Base-by-base conservation (phyloP, 2,888 invertebrate species). In the Mechanitis messenoides region DNA sequence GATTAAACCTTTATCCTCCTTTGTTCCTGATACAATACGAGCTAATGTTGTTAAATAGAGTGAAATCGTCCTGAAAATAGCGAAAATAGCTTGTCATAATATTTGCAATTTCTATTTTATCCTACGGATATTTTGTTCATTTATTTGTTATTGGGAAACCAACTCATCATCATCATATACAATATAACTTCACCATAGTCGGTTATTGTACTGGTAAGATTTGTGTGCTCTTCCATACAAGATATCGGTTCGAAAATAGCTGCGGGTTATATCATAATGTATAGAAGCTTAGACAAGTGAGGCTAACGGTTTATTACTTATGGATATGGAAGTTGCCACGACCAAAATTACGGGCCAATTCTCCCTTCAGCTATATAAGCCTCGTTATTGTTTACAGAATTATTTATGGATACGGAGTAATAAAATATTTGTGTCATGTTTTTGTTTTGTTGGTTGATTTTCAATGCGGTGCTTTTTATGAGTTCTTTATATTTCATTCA, bases 1-100 rank as follows among this genome's bases (percentile, higher is more conserved):
- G 53, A 60, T 66, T 59, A 58, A 58, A 45, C 56, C 61, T 66
- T 62, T 62, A 60, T 63, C 65, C 56, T 35, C 58, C 60, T 60
- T 66, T 66, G 64, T 66, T 63, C 63, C 60, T 55, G 45, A 58
- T 58, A 66, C 64, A 64, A 64, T 64, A 58, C 61, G 58, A 56
- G 50, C 53, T 64, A 60, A 64, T 64, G 60, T 64, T 66, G 61
- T 62, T 66, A 58, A 66, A 66, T 62, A 60, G 58, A 55, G 45
- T 47, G 58, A 62, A 61, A 55, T 61, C 55, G 56, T 53, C 63
- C 57, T 38, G 28, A 50, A 50, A 31, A 50, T 31, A 31, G 31
- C 50, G 31, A 31, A 31, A 42, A 42, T 42, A 42, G 42, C 9
- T 9, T 42, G 6, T 9, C 3, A 42, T 9, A 42, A 9, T 9